Percentiles rank a stretch among this genome's conserved stretches.
phyloP scores from a whole-genome alignment of 2,113 vertebrate species.

The Phasianus colchicus region DNA sequence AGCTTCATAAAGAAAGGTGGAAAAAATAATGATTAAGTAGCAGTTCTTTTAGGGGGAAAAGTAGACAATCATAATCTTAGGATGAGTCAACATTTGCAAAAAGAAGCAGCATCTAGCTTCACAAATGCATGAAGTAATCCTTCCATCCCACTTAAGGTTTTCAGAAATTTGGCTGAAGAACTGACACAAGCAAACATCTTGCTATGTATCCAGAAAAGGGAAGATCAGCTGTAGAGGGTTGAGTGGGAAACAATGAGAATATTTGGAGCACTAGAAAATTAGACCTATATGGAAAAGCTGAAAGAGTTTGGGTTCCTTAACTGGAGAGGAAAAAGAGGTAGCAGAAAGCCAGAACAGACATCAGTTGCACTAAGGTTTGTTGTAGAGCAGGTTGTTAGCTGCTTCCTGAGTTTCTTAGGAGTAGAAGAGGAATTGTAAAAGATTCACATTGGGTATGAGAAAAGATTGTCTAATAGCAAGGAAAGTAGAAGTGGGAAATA shows the following conservation, averaged over 20 bases:
- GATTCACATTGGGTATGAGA: not conserved
- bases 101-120: not conserved
- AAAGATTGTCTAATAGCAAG: not conserved
- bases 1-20: not conserved
- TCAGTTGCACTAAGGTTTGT: not conserved
- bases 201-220: not conserved
- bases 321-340: not conserved
- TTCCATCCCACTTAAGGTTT: not conserved
- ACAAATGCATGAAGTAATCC: not conserved
- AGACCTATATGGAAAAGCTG: not conserved
- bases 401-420: not conserved
- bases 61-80: not conserved
- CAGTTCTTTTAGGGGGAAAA: not conserved
- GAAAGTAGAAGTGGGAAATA: not conserved
- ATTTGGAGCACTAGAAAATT: not conserved
- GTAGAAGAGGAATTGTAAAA: not conserved
- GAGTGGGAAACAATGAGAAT: not conserved
- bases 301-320: not conserved
- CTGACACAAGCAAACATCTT: not conserved
- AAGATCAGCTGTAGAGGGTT: not conserved
- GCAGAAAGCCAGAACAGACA: not conserved
- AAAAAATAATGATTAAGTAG: not conserved
- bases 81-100: not conserved
- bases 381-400: not conserved
- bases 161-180: not conserved